Percentiles rank a stretch among this genome's conserved stretches.
Evolutionary conservation across 2,888 invertebrate species (phyloP).

Genomic region (Synergus umbraculus): DNA sequence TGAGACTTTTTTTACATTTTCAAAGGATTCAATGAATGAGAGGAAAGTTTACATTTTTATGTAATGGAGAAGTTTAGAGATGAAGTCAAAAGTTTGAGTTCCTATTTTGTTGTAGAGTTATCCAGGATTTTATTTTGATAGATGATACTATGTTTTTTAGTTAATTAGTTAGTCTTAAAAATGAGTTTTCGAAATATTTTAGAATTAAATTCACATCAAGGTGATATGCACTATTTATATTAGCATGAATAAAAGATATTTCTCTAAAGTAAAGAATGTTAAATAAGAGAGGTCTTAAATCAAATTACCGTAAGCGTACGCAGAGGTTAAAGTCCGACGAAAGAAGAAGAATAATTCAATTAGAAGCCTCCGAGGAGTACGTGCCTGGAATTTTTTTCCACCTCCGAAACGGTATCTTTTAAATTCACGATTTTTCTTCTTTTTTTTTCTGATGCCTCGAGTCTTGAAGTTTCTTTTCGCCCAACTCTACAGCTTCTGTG

Average conservation of each 20-base stretch:
- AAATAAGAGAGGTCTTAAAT: neutral
- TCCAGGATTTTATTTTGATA: too few relatives aligned
- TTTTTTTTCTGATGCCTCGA: neutral
- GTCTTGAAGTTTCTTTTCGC: neutral
- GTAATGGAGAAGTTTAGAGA: too few relatives aligned
- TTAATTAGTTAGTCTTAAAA: too few relatives aligned
- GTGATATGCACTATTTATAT: neutral
- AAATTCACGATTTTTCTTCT: neutral
- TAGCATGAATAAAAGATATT: neutral
- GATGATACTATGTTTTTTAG: too few relatives aligned
- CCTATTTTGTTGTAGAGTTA: too few relatives aligned
- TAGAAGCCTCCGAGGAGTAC: slow-evolving; percentile 1
- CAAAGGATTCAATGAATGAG: too few relatives aligned
- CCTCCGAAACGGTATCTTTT: neutral
- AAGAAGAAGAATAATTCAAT: slow-evolving; percentile 16
- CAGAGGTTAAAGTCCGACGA: neutral
- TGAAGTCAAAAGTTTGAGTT: too few relatives aligned
- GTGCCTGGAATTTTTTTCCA: slow-evolving; percentile 27
- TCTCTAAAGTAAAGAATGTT: neutral
- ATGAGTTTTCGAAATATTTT: too few relatives aligned
- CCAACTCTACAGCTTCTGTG: neutral
- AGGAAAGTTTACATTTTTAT: too few relatives aligned
- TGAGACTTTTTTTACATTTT: neutral
- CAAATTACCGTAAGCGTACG: neutral
- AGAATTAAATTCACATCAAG: neutral